Base-by-base conservation (phyloP, 2,888 invertebrate species). In the Allygus modestus region DNA sequence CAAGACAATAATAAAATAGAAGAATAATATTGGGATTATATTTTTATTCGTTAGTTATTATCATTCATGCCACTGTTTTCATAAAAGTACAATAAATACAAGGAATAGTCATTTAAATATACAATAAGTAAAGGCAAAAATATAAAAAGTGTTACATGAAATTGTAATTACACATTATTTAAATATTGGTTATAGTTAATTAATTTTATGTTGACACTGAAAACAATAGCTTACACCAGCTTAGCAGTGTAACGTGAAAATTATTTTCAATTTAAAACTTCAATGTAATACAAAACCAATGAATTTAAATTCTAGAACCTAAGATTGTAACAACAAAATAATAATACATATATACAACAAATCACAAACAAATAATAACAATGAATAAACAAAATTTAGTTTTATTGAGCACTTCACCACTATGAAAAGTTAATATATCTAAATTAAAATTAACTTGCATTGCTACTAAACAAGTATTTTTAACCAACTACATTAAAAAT, bases 71-170 rank as follows among this genome's bases (percentile, higher is more conserved):
- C 37, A 37, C 9, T 37, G 37, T 4, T 9, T 37, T 37, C 4
- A 9, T 37, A 37, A 37, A 37, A 37, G 9, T 51, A 51, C 51
- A n/a, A 51, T 51, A n/a, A 51, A 51, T 51, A 51, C 51, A 51
- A 51, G n/a, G n/a, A 15, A 11, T n/a, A 51, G 51, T n/a, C 15
- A 51, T 51, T n/a, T 7, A 15, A 15, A 51, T n/a, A 51, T n/a
- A 51, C 51, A n/a, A 51, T 51, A 51, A 2, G n/a, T n/a, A 51
- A 51, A 51, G 41, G 12, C 5, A 41, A 41, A 5, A 12, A 12
- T 41, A 51, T 12, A n/a, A 51, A n/a, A 51, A 51, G 12, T 51
- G 51, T 51, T n/a, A 51, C 51, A 51, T 51, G 51, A 51, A 51
- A 51, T n/a, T 51, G 5, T 2, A 51, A 51, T 51, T 51, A 7